Percentiles rank a stretch among this genome's conserved stretches.
These are phyloP conservation scores for Drosophila ambigua DNA, from an alignment of 1,140 invertebrate species.

Conservation along the genomic window DNA sequence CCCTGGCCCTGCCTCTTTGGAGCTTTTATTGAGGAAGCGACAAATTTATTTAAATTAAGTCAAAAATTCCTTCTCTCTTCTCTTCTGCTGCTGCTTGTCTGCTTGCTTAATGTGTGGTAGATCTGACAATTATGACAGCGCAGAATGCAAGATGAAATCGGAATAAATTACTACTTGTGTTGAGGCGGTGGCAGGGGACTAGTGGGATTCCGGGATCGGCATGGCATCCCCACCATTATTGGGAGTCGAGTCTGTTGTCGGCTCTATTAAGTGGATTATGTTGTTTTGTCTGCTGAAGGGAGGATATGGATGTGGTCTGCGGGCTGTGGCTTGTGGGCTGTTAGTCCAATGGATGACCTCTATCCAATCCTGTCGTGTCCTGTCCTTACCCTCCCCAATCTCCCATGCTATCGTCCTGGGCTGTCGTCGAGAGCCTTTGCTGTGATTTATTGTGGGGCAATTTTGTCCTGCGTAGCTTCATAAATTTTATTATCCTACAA, in stretches of 20 bases:
- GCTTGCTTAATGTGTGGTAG: conserved; percentile 72
- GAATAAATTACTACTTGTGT: conserved; percentile 57
- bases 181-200: neutral
- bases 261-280: conserved; percentile 78
- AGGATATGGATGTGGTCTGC: neutral
- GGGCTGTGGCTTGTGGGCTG: neutral
- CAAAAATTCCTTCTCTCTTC: conserved; percentile 52
- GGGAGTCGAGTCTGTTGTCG: conserved; percentile 58
- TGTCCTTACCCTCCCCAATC: conserved; percentile 7
- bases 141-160: conserved; percentile 70
- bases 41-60: conserved; percentile 82
- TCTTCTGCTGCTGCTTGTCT: conserved; percentile 20
- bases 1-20: conserved; percentile 22
- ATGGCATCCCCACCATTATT: conserved; percentile 55
- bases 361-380: conserved; percentile 23
- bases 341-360: conserved; percentile 39
- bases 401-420: neutral
- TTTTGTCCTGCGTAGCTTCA: conserved; percentile 72
- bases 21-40: conserved; percentile 77
- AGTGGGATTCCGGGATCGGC: conserved; percentile 35
- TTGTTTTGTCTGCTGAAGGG: conserved; percentile 56
- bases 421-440: conserved; percentile 44
- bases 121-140: conserved; percentile 79
- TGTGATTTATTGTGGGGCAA: conserved; percentile 77
- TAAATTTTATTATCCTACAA: conserved; percentile 81